Evolutionary conservation across 2,888 invertebrate species (phyloP).

Genomic region (Parasteatoda lunata): DNA sequence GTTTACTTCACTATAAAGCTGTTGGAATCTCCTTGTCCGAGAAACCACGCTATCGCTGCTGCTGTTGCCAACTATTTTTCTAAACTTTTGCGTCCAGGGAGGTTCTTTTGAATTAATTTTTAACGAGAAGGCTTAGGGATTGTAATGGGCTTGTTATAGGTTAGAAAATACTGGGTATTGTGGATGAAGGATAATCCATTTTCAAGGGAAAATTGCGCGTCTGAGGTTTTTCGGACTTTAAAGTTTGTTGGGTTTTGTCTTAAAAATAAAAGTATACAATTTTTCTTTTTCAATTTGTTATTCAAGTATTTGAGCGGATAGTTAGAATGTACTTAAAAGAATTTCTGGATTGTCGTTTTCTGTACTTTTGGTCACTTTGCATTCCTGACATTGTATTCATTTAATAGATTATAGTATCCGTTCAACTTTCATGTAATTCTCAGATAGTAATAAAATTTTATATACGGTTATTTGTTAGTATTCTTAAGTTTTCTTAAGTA

Average conservation of each 20-base stretch:
- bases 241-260: no score
- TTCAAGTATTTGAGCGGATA: no score
- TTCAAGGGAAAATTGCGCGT: neutral
- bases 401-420: no score
- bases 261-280: no score
- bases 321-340: no score
- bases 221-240: neutral
- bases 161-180: neutral
- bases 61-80: constrained; percentile 2
- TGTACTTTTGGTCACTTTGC: no score
- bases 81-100: neutral
- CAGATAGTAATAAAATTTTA: no score
- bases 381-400: no score
- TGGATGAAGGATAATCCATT: constrained; percentile 26
- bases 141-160: constrained; percentile 48
- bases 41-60: constrained; percentile 5
- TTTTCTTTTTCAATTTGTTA: no score
- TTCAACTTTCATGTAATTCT: no score
- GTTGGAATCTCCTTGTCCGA: neutral
- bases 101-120: constrained; percentile 53
- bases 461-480: constrained; percentile 15
- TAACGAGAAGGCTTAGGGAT: constrained; percentile 50
- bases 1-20: constrained; percentile 46
- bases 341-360: no score
- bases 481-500: neutral